A percentile compares a stretch with the other conserved stretches of the same genome.
Evolutionary conservation across 2,113 vertebrate genomes (phyloP).

Genomic region (Fulica atra): DNA sequence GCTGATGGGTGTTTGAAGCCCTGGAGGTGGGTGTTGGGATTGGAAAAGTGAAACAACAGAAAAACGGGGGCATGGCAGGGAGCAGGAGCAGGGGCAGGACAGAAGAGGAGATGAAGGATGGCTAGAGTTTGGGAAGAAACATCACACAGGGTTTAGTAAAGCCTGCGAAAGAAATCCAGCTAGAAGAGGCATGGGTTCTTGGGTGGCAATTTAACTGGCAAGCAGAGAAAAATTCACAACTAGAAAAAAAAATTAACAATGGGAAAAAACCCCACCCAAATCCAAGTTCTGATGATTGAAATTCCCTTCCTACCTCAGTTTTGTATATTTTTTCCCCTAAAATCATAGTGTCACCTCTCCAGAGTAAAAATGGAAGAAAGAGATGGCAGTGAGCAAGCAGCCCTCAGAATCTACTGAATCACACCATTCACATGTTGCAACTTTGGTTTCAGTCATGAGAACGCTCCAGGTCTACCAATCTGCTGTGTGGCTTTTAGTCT

Average conservation of each 20-base stretch:
- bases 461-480: neutral
- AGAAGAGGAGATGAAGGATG: neutral
- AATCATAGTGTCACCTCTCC: neutral
- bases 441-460: neutral
- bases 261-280: no score
- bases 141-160: neutral
- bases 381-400: neutral
- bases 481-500: neutral
- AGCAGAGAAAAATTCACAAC: neutral
- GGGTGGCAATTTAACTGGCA: neutral
- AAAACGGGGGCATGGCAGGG: fast-evolving
- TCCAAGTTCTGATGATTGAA: neutral
- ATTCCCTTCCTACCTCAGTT: neutral
- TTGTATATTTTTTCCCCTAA: neutral
- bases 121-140: neutral
- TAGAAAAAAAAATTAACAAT: neutral
- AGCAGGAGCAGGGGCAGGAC: neutral
- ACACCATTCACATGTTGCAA: neutral
- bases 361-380: neutral
- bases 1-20: neutral
- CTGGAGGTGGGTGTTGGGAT: neutral
- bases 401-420: neutral
- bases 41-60: neutral
- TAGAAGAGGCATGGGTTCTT: neutral
- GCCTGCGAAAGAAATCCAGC: neutral